phyloP scores from a whole-genome alignment of 2,797 vertebrate genomes.

The Acanthurus tractus region DNA sequence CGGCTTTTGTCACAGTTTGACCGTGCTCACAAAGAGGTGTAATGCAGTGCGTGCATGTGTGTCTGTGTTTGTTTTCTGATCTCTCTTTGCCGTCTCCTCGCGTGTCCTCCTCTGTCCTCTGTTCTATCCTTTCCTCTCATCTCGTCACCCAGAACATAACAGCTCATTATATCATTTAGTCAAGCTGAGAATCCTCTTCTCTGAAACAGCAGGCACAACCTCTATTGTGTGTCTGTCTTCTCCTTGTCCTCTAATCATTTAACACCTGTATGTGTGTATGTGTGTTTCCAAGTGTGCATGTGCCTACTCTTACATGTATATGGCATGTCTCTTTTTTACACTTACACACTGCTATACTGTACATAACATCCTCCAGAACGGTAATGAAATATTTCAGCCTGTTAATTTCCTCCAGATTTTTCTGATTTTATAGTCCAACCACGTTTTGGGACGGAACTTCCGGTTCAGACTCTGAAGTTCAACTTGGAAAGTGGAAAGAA shows the following conservation, averaged over 20 bases:
- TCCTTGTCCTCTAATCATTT: constrained; percentile 81
- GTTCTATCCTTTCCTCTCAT: constrained; percentile 71
- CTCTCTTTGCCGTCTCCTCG: constrained; percentile 41
- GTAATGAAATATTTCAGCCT: constrained; percentile 1
- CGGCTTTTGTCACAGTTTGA: constrained; percentile 77
- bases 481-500: constrained; percentile 54
- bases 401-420: constrained; percentile 43
- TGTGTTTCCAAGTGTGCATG: neutral
- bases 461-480: constrained; percentile 56
- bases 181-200: constrained; percentile 81
- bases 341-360: neutral
- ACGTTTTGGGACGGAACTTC: constrained; percentile 51
- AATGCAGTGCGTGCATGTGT: constrained; percentile 20
- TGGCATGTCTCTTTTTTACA: constrained; percentile 2
- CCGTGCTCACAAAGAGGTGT: constrained; percentile 41
- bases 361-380: neutral
- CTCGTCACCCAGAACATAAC: constrained; percentile 76
- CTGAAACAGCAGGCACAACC: constrained; percentile 76
- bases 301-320: neutral
- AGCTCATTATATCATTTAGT: constrained; percentile 82
- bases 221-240: constrained; percentile 67
- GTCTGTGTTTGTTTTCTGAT: constrained; percentile 52
- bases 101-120: constrained; percentile 65
- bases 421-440: constrained; percentile 31
- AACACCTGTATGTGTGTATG: constrained; percentile 46